A percentile compares a stretch with the other conserved stretches of the same genome.
phyloP scores from a whole-genome alignment of 2,797 vertebrate genomes.

The Siniperca obscura region DNA sequence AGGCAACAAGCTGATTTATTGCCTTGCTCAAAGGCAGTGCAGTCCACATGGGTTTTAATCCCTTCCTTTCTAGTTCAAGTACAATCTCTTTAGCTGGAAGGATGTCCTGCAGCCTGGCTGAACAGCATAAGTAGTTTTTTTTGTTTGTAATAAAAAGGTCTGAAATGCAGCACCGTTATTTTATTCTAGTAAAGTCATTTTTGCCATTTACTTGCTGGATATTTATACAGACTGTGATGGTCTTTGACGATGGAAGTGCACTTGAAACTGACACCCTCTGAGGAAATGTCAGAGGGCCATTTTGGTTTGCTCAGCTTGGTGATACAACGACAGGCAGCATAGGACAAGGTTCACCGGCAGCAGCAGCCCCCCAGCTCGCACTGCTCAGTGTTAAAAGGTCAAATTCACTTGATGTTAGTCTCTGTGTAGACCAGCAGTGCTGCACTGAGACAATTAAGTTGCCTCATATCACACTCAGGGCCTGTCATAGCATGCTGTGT shows the following conservation, averaged over 20 bases:
- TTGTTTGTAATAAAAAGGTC: not conserved
- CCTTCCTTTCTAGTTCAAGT: not conserved
- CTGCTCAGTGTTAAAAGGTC: constrained; percentile 52
- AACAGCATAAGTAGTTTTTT: not conserved
- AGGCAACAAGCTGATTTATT: not conserved
- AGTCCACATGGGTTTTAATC: not conserved
- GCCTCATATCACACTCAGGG: not conserved
- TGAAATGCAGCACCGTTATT: not conserved
- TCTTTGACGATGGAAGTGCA: constrained; percentile 45
- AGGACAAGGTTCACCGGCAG: constrained; percentile 62
- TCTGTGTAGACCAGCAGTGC: not conserved
- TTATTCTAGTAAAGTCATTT: not conserved
- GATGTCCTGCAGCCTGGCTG: not conserved
- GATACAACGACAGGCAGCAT: constrained; percentile 42
- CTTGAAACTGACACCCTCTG: constrained; percentile 70
- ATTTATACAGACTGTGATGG: not conserved
- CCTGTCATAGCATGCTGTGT: constrained; percentile 28
- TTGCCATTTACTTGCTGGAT: not conserved
- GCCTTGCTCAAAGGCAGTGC: constrained; percentile 14
- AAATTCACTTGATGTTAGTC: not conserved
- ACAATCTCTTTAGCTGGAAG: constrained; percentile 1
- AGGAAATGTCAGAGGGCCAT: constrained; percentile 80
- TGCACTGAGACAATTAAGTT: not conserved
- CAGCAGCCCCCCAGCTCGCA: not conserved
- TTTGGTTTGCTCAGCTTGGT: constrained; percentile 37